phyloP scores from a whole-genome alignment of 2,113 vertebrate genomes.

The Equus quagga region DNA sequence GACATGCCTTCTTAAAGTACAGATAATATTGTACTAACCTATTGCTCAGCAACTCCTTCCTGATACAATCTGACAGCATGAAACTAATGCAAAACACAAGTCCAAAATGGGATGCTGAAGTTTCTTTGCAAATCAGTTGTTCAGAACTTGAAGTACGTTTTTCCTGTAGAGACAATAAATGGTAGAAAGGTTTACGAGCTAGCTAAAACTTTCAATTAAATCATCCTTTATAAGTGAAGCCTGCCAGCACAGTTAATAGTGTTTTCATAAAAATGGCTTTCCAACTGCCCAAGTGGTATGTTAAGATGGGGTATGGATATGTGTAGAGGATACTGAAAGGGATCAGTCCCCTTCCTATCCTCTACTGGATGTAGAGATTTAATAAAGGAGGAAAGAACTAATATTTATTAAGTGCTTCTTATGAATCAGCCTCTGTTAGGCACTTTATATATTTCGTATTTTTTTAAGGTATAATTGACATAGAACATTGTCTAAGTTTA shows the following conservation, averaged over 20 bases:
- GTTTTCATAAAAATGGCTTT: conserved; percentile 7
- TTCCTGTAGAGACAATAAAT: conserved; percentile 13
- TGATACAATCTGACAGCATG: neutral
- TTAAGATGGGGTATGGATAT: neutral
- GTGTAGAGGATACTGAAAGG: neutral
- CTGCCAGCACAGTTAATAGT: neutral
- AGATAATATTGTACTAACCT: neutral
- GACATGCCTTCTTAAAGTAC: neutral
- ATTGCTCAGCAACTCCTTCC: neutral
- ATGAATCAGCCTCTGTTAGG: neutral
- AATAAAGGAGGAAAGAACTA: conserved; percentile 8
- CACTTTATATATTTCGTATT: conserved; percentile 36
- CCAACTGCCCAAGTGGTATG: neutral
- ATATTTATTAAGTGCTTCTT: conserved; percentile 4
- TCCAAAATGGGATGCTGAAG: neutral
- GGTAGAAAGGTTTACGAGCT: conserved; percentile 1
- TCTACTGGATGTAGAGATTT: neutral
- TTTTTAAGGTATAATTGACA: neutral
- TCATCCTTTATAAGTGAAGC: neutral
- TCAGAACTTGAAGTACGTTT: conserved; percentile 41
- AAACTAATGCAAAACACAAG: conserved; percentile 25
- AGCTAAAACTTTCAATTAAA: conserved; percentile 41
- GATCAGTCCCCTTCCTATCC: neutral
- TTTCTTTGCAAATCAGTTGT: conserved; percentile 29
- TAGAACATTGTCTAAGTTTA: neutral